Evolutionary conservation across 2,797 vertebrate genomes (phyloP), one percentile per base, ranked within the genome.

Genomic region (Protonibea diacanthus): DNA sequence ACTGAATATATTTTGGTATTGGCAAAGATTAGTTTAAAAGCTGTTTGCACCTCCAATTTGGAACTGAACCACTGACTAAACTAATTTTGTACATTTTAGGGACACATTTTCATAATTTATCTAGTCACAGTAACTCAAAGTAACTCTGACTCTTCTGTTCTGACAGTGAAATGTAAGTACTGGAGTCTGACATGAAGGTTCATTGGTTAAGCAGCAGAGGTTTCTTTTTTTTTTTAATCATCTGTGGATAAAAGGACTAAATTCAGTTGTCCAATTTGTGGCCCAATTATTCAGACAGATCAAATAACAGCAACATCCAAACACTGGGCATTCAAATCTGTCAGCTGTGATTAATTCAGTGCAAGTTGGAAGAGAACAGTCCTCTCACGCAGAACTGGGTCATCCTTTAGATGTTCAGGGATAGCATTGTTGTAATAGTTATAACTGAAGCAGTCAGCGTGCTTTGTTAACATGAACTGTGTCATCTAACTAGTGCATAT

Each of bases 371-470:
- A 78, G 84, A 73, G 76, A 90, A 58, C 80, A 77, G 85, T 78
- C 84, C 84, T 76, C 78, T 85, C 78, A 60, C 76, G 60, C 49
- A 85, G 75, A 92, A 93, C 78, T 88, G 87, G 92, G 91, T 93
- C 92, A 89, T 78, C 74, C 83, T 87, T 93, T 78, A 91, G 82
- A 89, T 89, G 86, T 89, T 93, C 88, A 89, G 82, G 85, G 88
- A 89, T 67, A 81, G 76, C 77, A 78, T 86, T 84, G 83, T 85
- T 93, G 76, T 90, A 85, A 79, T 77, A 86, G 87, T 89, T 87
- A 73, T 86, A 81, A 82, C 80, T 80, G 80, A 91, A 78, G 80
- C 86, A 91, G 85, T 90, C 92, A 83, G 85, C 76, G 40, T 84
- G 86, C 86, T 90, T 87, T 92, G 86, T 86, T 82, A 88, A 86